Conservation (phyloP, 2,888 invertebrate species). For the Leucoma salicis region DNA sequence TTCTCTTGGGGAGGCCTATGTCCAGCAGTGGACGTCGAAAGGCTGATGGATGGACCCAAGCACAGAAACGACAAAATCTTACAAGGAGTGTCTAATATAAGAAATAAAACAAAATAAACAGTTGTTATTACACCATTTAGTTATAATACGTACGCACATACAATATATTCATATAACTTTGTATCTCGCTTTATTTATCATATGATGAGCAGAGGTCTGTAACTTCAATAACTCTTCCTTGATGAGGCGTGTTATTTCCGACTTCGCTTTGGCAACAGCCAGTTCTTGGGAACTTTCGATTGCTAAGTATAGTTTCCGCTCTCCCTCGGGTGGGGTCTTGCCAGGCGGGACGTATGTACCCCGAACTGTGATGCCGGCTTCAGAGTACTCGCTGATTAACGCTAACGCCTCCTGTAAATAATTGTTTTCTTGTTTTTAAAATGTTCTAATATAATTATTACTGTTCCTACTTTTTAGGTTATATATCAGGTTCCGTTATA, state of each 20-base stretch:
- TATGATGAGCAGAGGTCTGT: conserved; percentile 92
- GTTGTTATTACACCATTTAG: neutral
- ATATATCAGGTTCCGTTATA: too few species aligned
- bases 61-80: too few species aligned
- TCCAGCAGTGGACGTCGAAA: too few species aligned
- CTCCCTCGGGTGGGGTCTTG: conserved; percentile 94
- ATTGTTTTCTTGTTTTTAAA: neutral
- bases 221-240: conserved; percentile 98
- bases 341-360: conserved; percentile 97
- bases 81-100: too few species aligned
- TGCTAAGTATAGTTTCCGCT: conserved; percentile 97
- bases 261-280: conserved; percentile 97
- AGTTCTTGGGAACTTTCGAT: conserved; percentile 99
- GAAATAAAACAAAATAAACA: neutral
- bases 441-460: neutral
- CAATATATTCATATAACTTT: conserved; percentile 89
- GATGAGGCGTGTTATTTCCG: conserved; percentile 98
- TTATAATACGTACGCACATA: too few species aligned
- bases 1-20: too few species aligned
- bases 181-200: conserved; percentile 95
- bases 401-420: conserved; percentile 93
- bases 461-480: too few species aligned
- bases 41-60: too few species aligned
- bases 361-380: conserved; percentile 98
- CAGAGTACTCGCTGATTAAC: conserved; percentile 99